These are phyloP conservation scores for Coregonus ussuriensis DNA, from an alignment of 2,797 vertebrate genomes.

Conservation along the genomic window DNA sequence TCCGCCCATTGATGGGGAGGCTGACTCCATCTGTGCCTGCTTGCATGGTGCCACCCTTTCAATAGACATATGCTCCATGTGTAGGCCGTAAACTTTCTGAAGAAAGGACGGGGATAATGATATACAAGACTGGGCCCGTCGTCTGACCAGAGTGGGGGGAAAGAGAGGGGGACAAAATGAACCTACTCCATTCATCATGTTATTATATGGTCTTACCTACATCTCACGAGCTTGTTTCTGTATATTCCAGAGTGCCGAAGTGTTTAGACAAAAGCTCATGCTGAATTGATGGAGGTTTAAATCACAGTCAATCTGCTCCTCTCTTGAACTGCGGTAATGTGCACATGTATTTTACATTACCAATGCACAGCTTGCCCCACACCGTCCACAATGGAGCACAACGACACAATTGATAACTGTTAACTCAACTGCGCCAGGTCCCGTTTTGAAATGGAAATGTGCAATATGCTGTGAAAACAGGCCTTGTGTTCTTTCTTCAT, in stretches of 20 bases:
- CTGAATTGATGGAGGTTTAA: slow-evolving; percentile 77
- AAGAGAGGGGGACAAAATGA: slow-evolving; percentile 29
- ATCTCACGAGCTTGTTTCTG: slow-evolving; percentile 73
- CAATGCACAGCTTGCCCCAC: slow-evolving; percentile 55
- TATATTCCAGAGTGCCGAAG: slow-evolving; percentile 77
- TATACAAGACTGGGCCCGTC: slow-evolving; percentile 11
- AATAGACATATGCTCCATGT: slow-evolving; percentile 83
- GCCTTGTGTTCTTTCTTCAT: slow-evolving; percentile 54
- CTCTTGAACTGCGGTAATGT: slow-evolving; percentile 68
- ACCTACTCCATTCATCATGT: slow-evolving; percentile 74
- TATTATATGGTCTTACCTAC: slow-evolving; percentile 72
- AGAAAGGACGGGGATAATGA: slow-evolving; percentile 64
- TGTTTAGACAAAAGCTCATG: slow-evolving; percentile 70
- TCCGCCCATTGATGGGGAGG: slow-evolving; percentile 77
- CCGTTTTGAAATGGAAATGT: slow-evolving; percentile 73
- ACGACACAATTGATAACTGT: slow-evolving; percentile 65
- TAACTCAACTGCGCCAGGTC: slow-evolving; percentile 55
- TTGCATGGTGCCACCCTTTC: slow-evolving; percentile 82
- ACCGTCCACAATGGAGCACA: slow-evolving; percentile 33
- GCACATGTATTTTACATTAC: slow-evolving; percentile 58
- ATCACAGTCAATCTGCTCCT: slow-evolving; percentile 72
- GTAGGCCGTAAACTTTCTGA: slow-evolving; percentile 72
- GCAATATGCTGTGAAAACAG: slow-evolving; percentile 74
- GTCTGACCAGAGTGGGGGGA: slow-evolving; percentile 13
- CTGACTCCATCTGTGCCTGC: slow-evolving; percentile 89